Base-by-base conservation (phyloP, 1,140 invertebrate species). In the Drosophila kikkawai region DNA sequence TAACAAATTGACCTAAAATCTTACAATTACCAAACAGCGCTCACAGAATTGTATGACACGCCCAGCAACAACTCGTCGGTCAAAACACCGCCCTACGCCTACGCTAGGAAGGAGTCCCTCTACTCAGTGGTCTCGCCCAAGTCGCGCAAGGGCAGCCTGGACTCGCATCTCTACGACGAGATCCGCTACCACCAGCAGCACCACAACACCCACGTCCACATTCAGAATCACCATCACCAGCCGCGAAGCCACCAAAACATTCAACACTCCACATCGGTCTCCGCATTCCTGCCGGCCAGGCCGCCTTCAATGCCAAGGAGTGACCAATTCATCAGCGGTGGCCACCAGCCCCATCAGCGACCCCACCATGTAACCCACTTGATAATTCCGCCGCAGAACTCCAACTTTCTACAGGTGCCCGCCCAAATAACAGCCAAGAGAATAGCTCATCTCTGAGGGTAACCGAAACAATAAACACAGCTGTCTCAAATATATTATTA, bases 101-200 rank as follows among this genome's bases (percentile, higher is more conserved):
- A 92, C 57, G 87, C 91, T 15, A 80, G 91, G 39, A 92, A 92
- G 47, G 91, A 91, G 37, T 92, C 91, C 2, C 79, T 92, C 7
- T 92, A 92, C 60, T 92, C 91, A 11, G 74, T 91, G 15, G 76
- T 92, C 6, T 66, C 86, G 37, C 87, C 90, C 7, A 92, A 92
- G 36, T 92, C 85, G 7, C 91, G 91, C 15, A 92, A 92, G 53
- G 84, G 84, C 36, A 92, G 91, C 32, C 70, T 91, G 47, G 91
- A 92, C 36, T 91, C 85, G 7, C 91, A 92, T 76, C 56, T 92
- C 9, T 92, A 92, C 45, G 91, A 92, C 37, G 91, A 92, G 75
- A 92, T 92, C 42, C 84, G 91, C 15, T 92, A 92, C 60, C 91
- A 92, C 41, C 91, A 92, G 50, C 88, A 86, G 41, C 67, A 84